A percentile compares a stretch with the other conserved stretches of the same genome.
Evolutionary conservation across 2,113 vertebrate genomes (phyloP).

Genomic region (Cynoglossus semilaevis): DNA sequence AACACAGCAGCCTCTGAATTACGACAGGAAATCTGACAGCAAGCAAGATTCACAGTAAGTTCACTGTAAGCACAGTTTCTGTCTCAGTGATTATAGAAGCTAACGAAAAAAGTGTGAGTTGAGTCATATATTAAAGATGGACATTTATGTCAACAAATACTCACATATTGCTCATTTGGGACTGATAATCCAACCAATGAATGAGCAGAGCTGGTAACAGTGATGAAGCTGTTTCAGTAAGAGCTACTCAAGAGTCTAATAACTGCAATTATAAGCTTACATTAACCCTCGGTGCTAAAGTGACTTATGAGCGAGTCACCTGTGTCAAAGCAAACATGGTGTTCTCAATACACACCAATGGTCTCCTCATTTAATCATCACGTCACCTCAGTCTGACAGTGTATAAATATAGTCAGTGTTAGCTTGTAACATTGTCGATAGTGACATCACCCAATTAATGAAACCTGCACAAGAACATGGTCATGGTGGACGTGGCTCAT

Average conservation of each 20-base stretch:
- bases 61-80: not conserved
- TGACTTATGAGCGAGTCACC: conserved; percentile 38
- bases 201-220: not conserved
- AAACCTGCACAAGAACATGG: not conserved
- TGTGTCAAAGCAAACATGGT: conserved; percentile 45
- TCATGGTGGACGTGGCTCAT: conserved; percentile 16
- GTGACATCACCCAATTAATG: not conserved
- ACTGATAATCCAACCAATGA: conserved; percentile 6
- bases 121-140: conserved; percentile 6
- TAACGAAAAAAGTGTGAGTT: conserved; percentile 7
- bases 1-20: not conserved
- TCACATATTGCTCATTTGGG: conserved; percentile 22
- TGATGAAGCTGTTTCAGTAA: conserved; percentile 11
- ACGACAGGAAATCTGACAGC: not conserved
- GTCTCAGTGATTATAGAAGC: conserved; percentile 3
- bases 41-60: not conserved
- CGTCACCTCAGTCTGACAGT: not conserved
- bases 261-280: conserved; percentile 54
- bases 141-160: conserved; percentile 12
- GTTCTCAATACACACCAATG: conserved; percentile 20
- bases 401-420: not conserved
- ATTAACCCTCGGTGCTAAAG: conserved; percentile 52
- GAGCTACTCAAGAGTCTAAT: conserved; percentile 37
- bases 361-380: not conserved
- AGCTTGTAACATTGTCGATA: not conserved